Evolutionary conservation across 2,888 invertebrate genomes (phyloP), one percentile per base, ranked within the genome.

Genomic region (Apocheima hispidaria): DNA sequence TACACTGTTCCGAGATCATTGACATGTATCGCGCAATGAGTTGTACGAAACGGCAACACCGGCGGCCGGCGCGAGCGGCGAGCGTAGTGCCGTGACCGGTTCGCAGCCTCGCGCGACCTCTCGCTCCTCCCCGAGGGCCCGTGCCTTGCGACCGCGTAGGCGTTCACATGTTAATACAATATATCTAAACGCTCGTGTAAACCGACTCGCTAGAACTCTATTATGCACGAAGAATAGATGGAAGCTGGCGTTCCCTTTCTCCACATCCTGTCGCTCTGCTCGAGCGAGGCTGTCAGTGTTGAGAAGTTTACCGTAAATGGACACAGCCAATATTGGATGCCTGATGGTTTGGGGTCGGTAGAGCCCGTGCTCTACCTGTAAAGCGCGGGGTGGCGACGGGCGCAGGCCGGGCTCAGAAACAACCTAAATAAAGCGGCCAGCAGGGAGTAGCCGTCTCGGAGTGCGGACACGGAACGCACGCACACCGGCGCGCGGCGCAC

Each of bases 341-440:
- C 56, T 60, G 66, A 64, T 60, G 48, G 57, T 62, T 28, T 46
- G 23, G 51, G 58, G 20, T 44, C 41, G 60, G 57, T 68, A 70
- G 76, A 81, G 77, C 74, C 78, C 75, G 73, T 59, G 63, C 21
- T 26, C 26, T 44, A 68, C 63, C 61, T 71, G 62, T 52, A 60
- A 50, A 50, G 38, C 65, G 68, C 63, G 67, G 70, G 65, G 74
- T 66, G 66, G 66, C 60, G 66, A 65, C 61, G 66, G 72, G 69
- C 70, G 67, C 70, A 60, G 72, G 70, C 69, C 68, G 73, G 72
- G 74, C 83, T 87, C 87, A 76, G 88, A 86, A 82, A 87, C 88
- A 86, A 86, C 87, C 88, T 88, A 89, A 88, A 88, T 89, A 91
- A 89, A 91, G 85, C 88, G 74, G 82, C 83, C 82, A 84, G 81